Conservation (phyloP, 2,113 vertebrate species). For the Catagonus wagneri region DNA sequence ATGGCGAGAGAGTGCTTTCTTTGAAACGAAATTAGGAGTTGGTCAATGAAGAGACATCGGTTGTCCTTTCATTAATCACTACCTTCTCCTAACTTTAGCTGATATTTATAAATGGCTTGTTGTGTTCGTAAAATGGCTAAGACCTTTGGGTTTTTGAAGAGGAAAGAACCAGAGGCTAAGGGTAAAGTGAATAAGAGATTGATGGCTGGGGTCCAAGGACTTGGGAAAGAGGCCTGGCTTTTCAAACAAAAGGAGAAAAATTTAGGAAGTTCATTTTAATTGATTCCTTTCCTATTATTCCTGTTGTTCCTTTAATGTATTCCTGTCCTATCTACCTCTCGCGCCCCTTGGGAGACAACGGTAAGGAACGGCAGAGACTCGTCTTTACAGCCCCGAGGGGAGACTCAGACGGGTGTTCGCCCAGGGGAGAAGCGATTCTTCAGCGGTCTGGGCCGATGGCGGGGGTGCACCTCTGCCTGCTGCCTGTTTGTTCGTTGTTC, state of each 20-base stretch:
- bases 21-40: conserved; percentile 3
- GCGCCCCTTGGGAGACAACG: background rate
- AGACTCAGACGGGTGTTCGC: background rate
- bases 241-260: background rate
- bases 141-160: background rate
- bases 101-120: background rate
- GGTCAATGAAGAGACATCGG: background rate
- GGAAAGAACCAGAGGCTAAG: background rate
- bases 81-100: conserved; percentile 15
- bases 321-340: background rate
- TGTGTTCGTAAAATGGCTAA: background rate
- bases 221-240: background rate
- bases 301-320: background rate
- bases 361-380: background rate
- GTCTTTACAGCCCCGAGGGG: background rate
- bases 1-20: background rate
- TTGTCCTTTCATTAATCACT: conserved; percentile 32
- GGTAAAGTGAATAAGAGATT: background rate
- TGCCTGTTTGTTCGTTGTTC: background rate
- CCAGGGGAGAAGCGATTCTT: background rate
- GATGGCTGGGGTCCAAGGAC: background rate
- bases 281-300: background rate
- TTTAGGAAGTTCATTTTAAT: background rate
- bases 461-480: background rate
- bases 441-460: background rate